Evolutionary conservation across 1,140 invertebrate species (phyloP).

Genomic region (Sogatella furcifera): DNA sequence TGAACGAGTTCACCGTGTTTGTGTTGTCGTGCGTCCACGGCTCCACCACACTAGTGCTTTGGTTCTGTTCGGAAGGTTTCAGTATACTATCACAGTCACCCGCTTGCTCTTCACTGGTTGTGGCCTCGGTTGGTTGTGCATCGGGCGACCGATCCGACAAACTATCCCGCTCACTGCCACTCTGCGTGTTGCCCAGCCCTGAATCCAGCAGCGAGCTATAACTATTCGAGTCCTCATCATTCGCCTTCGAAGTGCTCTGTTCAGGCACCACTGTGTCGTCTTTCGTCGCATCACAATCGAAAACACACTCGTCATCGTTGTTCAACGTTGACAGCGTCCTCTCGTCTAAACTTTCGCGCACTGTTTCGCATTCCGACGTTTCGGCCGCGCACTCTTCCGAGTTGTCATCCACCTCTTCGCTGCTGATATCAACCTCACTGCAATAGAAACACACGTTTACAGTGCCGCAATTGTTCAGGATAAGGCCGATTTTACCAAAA

Average conservation of each 20-base stretch:
- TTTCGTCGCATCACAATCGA: neutral
- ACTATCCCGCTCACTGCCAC: conserved; percentile 12
- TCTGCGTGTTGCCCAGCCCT: neutral
- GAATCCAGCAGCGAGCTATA: neutral
- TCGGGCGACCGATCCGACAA: conserved; percentile 17
- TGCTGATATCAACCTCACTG: conserved; percentile 15
- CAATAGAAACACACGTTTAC: neutral
- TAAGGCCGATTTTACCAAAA: too few relatives aligned
- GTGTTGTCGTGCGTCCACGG: too few relatives aligned
- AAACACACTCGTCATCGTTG: neutral
- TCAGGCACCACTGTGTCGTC: neutral
- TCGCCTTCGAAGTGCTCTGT: neutral
- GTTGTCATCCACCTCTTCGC: conserved; percentile 19
- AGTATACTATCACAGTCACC: too few relatives aligned
- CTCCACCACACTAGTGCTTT: too few relatives aligned
- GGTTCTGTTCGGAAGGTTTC: too few relatives aligned
- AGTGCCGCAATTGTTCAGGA: too few relatives aligned
- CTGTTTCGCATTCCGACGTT: conserved; percentile 22
- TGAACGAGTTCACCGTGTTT: neutral
- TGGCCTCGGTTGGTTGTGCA: neutral
- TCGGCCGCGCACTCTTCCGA: conserved; percentile 17
- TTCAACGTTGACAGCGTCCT: neutral
- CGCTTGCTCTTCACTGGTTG: too few relatives aligned
- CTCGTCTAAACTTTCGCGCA: conserved; percentile 4
- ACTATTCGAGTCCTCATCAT: neutral